Percentiles rank a stretch among this genome's conserved stretches.
Evolutionary conservation across 92 coral and sea anemone species (phyloP).

Genomic region (Virgularia gustaviana): DNA sequence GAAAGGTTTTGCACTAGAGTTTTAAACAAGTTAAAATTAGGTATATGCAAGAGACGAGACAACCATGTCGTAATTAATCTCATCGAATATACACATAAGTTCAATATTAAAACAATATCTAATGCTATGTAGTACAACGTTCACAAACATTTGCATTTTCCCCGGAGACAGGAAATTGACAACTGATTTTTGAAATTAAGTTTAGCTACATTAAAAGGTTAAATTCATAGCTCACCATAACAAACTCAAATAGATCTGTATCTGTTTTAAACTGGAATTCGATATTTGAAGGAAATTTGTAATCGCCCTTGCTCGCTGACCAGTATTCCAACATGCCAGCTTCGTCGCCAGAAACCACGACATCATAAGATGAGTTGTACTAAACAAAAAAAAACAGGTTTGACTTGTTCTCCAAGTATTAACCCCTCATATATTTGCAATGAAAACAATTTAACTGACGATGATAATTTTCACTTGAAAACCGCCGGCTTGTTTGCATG

Average conservation of each 20-base stretch:
- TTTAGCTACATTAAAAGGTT: background rate
- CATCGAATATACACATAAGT: background rate
- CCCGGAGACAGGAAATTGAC: too few species aligned
- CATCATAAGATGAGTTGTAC: conserved; percentile 87
- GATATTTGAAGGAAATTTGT: conserved; percentile 78
- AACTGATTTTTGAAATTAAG: background rate
- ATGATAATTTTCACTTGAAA: background rate
- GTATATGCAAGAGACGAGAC: too few species aligned
- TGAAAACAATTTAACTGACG: background rate
- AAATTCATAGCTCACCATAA: conserved; percentile 89
- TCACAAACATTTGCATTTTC: too few species aligned
- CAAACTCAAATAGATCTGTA: conserved; percentile 91
- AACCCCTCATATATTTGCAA: too few species aligned
- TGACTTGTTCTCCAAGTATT: too few species aligned
- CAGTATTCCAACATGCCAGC: conserved; percentile 96
- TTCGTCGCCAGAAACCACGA: conserved; percentile 81
- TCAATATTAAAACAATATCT: too few species aligned
- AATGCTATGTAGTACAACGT: too few species aligned
- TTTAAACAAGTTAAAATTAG: too few species aligned
- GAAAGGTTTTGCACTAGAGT: conserved; percentile 85
- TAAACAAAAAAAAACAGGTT: conserved; percentile 42
- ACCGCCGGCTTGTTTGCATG: background rate
- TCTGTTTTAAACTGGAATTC: conserved; percentile 87
- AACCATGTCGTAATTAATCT: too few species aligned
- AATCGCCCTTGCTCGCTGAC: conserved; percentile 84